Base-by-base conservation (phyloP, 2,888 invertebrate genomes). In the Bembecia ichneumoniformis region DNA sequence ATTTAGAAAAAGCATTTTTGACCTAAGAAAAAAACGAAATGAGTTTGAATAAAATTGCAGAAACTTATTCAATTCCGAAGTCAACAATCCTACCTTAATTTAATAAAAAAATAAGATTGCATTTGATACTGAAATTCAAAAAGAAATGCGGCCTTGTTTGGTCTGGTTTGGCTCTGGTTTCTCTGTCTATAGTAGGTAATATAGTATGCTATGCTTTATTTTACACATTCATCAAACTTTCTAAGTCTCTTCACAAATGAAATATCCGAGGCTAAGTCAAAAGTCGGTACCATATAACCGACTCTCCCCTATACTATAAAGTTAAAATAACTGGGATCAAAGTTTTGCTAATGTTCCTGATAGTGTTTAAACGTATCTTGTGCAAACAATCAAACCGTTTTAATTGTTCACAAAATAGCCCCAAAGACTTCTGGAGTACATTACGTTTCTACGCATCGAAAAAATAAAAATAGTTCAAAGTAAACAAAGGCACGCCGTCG, bases 311-410 rank as follows among this genome's bases (percentile, higher is more conserved):
- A n/a, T n/a, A n/a, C n/a, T n/a, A n/a, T n/a, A n/a, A n/a, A n/a
- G n/a, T n/a, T n/a, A n/a, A n/a, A n/a, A n/a, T n/a, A n/a, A n/a
- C n/a, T n/a, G n/a, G n/a, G n/a, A n/a, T n/a, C n/a, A n/a, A n/a
- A n/a, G n/a, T 28, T 28, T 28, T 28, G 28, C 28, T 28, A 2
- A 28, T 28, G 28, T 28, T 28, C 28, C 28, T 28, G 28, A 28
- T 14, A 40, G 40, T n/a, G 40, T 40, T 40, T 40, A 13, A 13
- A 40, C 40, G 13, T 60, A 72, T 68, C 64, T 68, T 68, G 62
- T 55, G 54, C 57, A 74, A 77, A 81, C 73, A 80, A 80, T 71
- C 74, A 70, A 66, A 64, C 58, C 53, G 58, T 60, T 72, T 77
- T 80, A 75, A 82, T 82, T 79, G 77, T 76, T 74, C 70, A 48